These are phyloP conservation scores for Drosophila kepulauana DNA, from an alignment of 1,140 invertebrate genomes.

Conservation along the genomic window DNA sequence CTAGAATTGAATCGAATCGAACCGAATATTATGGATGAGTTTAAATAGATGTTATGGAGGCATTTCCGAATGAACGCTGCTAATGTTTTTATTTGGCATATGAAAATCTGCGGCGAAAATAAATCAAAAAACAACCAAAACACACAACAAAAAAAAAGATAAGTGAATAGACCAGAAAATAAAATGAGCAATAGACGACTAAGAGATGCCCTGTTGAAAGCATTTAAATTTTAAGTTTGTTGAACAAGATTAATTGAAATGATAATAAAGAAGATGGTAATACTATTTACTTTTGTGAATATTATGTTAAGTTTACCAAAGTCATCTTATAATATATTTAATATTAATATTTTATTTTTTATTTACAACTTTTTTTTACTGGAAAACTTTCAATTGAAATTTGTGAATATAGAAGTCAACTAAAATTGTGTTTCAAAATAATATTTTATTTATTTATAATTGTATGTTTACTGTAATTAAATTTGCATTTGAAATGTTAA, in stretches of 20 bases:
- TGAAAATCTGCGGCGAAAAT: slow-evolving; percentile 43
- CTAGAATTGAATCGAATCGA: slow-evolving; percentile 26
- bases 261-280: no score
- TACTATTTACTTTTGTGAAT: neutral
- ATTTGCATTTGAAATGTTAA: no score
- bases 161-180: slow-evolving; percentile 21
- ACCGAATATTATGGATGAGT: slow-evolving; percentile 5
- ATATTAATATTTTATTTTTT: no score
- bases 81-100: slow-evolving; percentile 38
- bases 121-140: slow-evolving; percentile 19
- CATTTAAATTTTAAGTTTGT: neutral
- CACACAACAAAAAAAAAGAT: slow-evolving; percentile 23
- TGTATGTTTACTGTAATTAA: no score
- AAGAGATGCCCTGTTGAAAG: slow-evolving; percentile 10
- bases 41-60: slow-evolving; percentile 2
- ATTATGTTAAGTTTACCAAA: no score
- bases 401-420: no score
- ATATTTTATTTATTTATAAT: no score
- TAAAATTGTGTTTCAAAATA: no score
- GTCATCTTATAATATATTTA: no score
- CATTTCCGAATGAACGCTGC: neutral
- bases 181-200: slow-evolving; percentile 2
- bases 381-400: no score
- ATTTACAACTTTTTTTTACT: no score
- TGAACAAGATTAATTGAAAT: neutral